Conservation (phyloP, 2,113 vertebrate genomes). For the Salminus brasiliensis region DNA sequence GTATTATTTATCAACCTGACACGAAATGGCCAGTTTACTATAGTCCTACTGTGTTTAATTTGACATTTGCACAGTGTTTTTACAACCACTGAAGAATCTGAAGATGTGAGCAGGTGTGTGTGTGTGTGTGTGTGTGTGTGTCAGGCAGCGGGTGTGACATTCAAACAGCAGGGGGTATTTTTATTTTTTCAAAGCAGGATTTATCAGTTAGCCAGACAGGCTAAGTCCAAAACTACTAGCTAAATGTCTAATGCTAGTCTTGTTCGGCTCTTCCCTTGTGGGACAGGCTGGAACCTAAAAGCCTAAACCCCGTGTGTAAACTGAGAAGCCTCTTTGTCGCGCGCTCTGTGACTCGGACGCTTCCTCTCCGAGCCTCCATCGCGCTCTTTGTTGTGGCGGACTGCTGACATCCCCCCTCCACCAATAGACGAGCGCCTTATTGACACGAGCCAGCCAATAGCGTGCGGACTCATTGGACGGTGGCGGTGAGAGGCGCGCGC, state of each 20-base stretch:
- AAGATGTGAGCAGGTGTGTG: not conserved
- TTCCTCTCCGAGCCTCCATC: not conserved
- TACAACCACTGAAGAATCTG: too few species aligned
- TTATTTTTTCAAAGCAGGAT: not conserved
- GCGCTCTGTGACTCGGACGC: conserved; percentile 44
- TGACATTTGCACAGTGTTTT: too few species aligned
- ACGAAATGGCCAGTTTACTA: not conserved
- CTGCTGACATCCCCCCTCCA: not conserved
- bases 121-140: not conserved
- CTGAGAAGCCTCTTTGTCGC: not conserved
- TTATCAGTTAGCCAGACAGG: too few species aligned
- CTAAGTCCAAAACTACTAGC: too few species aligned
- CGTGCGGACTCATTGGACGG: not conserved
- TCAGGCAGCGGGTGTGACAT: too few species aligned
- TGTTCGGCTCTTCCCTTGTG: too few species aligned
- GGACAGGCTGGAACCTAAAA: too few species aligned
- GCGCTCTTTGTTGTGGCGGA: conserved; percentile 44
- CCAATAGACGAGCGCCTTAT: conserved; percentile 30
- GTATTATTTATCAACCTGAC: not conserved
- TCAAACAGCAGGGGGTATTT: too few species aligned
- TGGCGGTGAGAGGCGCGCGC: conserved; percentile 34
- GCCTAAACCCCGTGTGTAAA: too few species aligned
- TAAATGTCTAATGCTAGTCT: too few species aligned
- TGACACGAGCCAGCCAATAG: conserved; percentile 29
- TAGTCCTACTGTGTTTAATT: not conserved